These are phyloP conservation scores for Chondrosia reniformis DNA, from an alignment of 37 sponge, comb jelly and placozoan species.

Conservation along the genomic window DNA sequence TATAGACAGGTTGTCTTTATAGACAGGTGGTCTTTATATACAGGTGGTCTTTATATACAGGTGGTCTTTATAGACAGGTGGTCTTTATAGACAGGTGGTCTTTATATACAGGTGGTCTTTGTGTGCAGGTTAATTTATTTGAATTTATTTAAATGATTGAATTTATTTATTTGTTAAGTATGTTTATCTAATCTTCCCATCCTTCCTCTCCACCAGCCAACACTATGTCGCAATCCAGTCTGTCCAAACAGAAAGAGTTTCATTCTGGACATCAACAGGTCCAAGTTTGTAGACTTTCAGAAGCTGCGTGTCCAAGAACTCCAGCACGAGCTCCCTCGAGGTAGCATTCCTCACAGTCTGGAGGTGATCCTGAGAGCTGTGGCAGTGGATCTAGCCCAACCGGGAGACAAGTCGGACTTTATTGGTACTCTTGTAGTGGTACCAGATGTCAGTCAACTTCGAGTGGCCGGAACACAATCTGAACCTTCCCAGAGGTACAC, in stretches of 20 bases:
- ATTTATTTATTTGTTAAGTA: too few relatives aligned
- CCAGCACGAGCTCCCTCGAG: slow-evolving; percentile 93
- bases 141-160: too few relatives aligned
- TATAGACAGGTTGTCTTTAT: too few relatives aligned
- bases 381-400: slow-evolving; percentile 89
- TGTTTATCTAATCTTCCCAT: too few relatives aligned
- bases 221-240: slow-evolving; percentile 85
- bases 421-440: slow-evolving; percentile 97
- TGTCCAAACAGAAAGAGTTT: slow-evolving; percentile 88
- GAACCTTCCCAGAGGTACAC: slow-evolving; percentile 75
- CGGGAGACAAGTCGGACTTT: slow-evolving; percentile 98
- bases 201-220: slow-evolving; percentile 61
- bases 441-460: slow-evolving; percentile 89
- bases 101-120: too few relatives aligned
- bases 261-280: slow-evolving; percentile 78
- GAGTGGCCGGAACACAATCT: slow-evolving; percentile 63
- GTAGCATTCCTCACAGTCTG: slow-evolving; percentile 92
- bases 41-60: too few relatives aligned
- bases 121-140: too few relatives aligned
- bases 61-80: too few relatives aligned
- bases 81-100: too few relatives aligned
- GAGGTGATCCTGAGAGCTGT: slow-evolving; percentile 92
- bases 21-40: too few relatives aligned
- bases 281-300: slow-evolving; percentile 97
- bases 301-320: slow-evolving; percentile 99